Percentiles rank a stretch among this genome's conserved stretches.
Evolutionary conservation across 2,113 vertebrate genomes (phyloP).

Genomic region (Zosterops hypoxanthus): DNA sequence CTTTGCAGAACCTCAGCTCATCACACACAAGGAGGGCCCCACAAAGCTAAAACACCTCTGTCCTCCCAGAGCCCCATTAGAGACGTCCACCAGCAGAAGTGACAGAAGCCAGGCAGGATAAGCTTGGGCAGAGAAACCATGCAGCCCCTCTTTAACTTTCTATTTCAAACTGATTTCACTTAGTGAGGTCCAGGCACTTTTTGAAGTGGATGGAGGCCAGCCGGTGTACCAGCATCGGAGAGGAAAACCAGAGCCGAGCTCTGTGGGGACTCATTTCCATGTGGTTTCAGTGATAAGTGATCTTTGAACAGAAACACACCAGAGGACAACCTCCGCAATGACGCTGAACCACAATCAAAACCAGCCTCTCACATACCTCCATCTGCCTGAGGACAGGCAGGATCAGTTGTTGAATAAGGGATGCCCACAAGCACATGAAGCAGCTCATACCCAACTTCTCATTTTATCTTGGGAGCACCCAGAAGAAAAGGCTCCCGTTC

Average conservation of each 20-base stretch:
- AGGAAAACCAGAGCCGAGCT: conserved; percentile 3
- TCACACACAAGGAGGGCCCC: accelerated
- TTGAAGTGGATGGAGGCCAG: neutral
- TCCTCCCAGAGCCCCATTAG: neutral
- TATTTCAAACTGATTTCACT: neutral
- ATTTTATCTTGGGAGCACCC: neutral
- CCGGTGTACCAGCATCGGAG: accelerated
- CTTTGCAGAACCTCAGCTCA: accelerated
- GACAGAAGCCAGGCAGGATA: neutral
- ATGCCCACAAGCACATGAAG: neutral
- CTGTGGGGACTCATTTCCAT: conserved; percentile 42
- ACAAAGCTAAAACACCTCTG: neutral
- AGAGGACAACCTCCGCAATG: neutral
- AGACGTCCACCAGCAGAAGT: neutral
- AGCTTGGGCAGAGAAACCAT: neutral
- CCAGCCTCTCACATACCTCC: neutral
- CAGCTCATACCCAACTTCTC: neutral
- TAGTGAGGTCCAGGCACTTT: neutral
- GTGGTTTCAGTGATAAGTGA: conserved; percentile 47
- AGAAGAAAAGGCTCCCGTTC: neutral
- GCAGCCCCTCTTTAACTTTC: neutral
- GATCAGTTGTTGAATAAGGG: neutral
- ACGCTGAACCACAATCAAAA: conserved; percentile 5
- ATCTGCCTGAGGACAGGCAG: neutral
- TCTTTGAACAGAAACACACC: neutral